Base-by-base conservation (phyloP, 2,797 vertebrate species). In the Enteromius afrohamiltoni region DNA sequence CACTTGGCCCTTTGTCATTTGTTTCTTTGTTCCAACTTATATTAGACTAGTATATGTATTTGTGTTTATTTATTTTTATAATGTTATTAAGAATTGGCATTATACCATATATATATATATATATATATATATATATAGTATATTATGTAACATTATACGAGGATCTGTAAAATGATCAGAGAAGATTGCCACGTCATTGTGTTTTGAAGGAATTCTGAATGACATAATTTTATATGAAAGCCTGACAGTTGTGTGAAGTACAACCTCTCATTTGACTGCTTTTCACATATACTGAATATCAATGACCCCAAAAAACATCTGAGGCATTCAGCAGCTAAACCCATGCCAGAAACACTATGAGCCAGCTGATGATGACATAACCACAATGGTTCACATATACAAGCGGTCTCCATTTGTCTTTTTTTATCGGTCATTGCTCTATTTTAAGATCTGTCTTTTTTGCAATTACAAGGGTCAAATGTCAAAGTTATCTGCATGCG, bases 401-500 rank as follows among this genome's bases (percentile, higher is more conserved):
- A 42, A 76, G n/a, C 21, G 0, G 2, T 53, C 31, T 58, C 16
- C 40, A 65, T 69, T 77, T 65, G 65, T 29, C 58, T 74, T 11
- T 42, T 53, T 58, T 31, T 76, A 83, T 70, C 40, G 42, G 70
- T 80, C 79, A 58, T n/a, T 67, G 70, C 31, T 78, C 60, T 78
- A 70, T 75, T 53, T 82, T 82, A 53, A 74, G 82, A 73, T 60
- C n/a, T n/a, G 4, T 78, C 60, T 42, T 42, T 80, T 81, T 71
- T 60, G 64, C 23, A 16, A n/a, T 71, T 47, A 37, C 13, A 68
- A 34, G 29, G 45, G 71, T 80, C 85, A 85, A 64, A 80, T 82
- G 83, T 81, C 85, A 85, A 53, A 79, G 26, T 51, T 79, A 78
- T 83, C 79, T 80, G 47, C 29, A 55, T 17, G 16, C 29, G 60